Conservation (phyloP, 2,888 invertebrate species). For the Drosophila maculinotata region DNA sequence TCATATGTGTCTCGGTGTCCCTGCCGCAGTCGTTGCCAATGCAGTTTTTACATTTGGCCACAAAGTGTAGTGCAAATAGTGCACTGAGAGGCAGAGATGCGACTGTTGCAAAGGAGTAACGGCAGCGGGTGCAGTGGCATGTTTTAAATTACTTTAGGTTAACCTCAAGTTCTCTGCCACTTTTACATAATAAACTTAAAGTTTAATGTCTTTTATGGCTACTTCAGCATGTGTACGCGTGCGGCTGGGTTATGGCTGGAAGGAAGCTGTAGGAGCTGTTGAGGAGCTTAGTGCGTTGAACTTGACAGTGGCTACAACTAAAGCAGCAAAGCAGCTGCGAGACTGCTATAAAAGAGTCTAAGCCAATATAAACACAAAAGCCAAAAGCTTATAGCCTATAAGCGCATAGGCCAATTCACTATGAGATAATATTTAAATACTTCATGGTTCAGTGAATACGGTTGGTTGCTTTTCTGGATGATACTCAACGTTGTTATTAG, state of each 20-base stretch:
- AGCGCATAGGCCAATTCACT: constrained; percentile 21
- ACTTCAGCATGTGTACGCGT: constrained; percentile 35
- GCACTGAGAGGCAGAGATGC: constrained; percentile 1
- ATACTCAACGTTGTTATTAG: background rate
- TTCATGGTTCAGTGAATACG: constrained; percentile 3
- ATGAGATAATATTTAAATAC: constrained; percentile 15
- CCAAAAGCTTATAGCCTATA: constrained; percentile 48
- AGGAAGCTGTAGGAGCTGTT: constrained; percentile 17
- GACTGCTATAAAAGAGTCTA: constrained; percentile 17
- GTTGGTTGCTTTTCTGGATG: background rate
- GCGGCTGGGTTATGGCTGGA: background rate
- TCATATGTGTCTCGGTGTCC: constrained; percentile 54
- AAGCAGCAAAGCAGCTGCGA: constrained; percentile 41
- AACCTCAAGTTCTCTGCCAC: constrained; percentile 52
- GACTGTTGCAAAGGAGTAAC: constrained; percentile 9
- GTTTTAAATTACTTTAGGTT: constrained; percentile 54
- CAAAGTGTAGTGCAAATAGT: constrained; percentile 46
- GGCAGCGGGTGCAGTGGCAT: constrained; percentile 21
- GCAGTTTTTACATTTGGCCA: constrained; percentile 29
- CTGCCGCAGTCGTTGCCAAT: constrained; percentile 16
- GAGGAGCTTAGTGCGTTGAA: constrained; percentile 52
- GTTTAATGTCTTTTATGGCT: constrained; percentile 69
- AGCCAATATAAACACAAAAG: constrained; percentile 32
- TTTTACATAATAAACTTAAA: constrained; percentile 52
- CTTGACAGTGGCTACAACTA: constrained; percentile 47